These are phyloP conservation scores for Dastarcus helophoroides DNA, from an alignment of 2,888 invertebrate species.

Conservation along the genomic window DNA sequence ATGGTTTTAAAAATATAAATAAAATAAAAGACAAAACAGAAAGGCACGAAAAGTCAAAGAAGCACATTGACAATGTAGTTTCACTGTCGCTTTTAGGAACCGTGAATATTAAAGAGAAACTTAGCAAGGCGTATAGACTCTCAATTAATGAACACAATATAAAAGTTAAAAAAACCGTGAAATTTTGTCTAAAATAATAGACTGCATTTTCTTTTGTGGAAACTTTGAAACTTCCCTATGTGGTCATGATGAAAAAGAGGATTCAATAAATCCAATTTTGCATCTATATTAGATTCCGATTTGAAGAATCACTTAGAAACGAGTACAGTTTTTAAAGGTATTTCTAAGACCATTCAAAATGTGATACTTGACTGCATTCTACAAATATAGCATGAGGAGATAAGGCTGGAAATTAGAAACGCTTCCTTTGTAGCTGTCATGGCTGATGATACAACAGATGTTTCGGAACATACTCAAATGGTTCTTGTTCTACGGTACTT, in stretches of 20 bases:
- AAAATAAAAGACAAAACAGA: too few relatives aligned
- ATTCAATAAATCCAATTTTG: constrained; percentile 22
- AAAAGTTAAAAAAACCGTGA: too few relatives aligned
- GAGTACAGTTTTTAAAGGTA: constrained; percentile 22
- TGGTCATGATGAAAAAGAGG: constrained; percentile 22
- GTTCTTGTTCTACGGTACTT: constrained; percentile 22
- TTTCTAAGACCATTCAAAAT: constrained; percentile 24
- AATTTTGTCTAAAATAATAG: too few relatives aligned
- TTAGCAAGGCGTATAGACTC: too few relatives aligned
- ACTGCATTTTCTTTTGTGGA: too few relatives aligned
- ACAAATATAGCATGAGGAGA: constrained; percentile 20
- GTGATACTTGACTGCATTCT: constrained; percentile 25
- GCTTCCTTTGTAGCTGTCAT: constrained; percentile 18
- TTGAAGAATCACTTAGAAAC: constrained; percentile 20
- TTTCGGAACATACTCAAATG: constrained; percentile 17
- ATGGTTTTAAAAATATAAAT: too few relatives aligned
- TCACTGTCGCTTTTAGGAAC: too few relatives aligned
- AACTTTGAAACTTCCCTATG: too few relatives aligned
- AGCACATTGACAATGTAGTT: too few relatives aligned
- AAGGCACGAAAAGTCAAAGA: too few relatives aligned
- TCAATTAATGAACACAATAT: too few relatives aligned
- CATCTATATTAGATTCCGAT: constrained; percentile 18
- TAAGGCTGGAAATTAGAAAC: constrained; percentile 18
- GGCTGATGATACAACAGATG: constrained; percentile 25
- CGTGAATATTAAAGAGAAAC: too few relatives aligned